Evolutionary conservation across 1,140 invertebrate species (phyloP), one percentile per base, ranked within the genome.

Genomic region (Nebria ingens): DNA sequence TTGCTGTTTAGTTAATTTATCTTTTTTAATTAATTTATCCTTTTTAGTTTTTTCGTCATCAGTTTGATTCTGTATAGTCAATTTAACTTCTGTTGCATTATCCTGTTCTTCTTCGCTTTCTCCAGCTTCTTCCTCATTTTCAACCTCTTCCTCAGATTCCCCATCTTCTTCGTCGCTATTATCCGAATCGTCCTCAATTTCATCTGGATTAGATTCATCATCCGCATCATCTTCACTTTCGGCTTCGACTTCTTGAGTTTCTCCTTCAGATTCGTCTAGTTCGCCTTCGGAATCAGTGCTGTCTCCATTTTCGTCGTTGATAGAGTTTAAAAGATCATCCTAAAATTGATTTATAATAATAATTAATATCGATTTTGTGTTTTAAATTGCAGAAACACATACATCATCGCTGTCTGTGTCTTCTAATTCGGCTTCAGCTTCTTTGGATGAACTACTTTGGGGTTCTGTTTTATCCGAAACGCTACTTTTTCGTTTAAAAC

Each of bases 261-360:
- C 55, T 21, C 42, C 54, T 34, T 57, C 50, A 23, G 61, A 38
- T 11, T 65, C 56, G 51, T 68, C 58, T 4, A 76, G 60, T 55
- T 76, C 72, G 25, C 64, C 59, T 22, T 79, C 79, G 23, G 76
- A 78, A 61, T 81, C 79, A 1, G 76, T 73, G 54, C 71, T 72
- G 57, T 79, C 78, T 51, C 71, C 72, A 25, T 75, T 71, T 20
- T 74, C 70, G 57, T 57, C 56, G 19, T 60, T 58, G 21, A 61
- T 52, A 52, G 34, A 55, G 17, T 55, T 56, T 21, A 62, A 52
- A 34, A 62, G 52, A 21, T 59, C 59, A 25, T 62, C 55, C 22
- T 55, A n/a, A 9, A 34, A n/a, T 34, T 9, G 25, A 34, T 9
- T 9, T 34, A 34, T n/a, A n/a, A n/a, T n/a, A n/a, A n/a, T n/a